Percentiles rank a stretch among this genome's conserved stretches.
phyloP scores from a whole-genome alignment of 2,888 invertebrate species.

The Cenopis cana region DNA sequence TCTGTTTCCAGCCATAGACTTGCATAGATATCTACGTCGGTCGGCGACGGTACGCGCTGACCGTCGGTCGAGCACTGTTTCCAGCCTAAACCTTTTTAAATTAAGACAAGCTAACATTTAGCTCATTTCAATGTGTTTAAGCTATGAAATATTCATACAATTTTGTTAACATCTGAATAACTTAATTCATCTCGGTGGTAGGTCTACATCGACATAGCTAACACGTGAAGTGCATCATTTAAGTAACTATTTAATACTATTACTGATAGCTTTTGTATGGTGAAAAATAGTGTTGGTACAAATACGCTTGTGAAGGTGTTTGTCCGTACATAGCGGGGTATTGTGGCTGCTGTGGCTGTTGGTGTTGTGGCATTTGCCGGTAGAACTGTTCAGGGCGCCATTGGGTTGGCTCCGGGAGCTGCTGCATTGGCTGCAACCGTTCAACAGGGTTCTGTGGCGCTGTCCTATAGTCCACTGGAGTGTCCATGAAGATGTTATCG shows the following conservation, averaged over 20 bases:
- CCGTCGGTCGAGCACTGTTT: no score
- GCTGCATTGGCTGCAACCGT: constrained; percentile 45
- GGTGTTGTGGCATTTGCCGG: constrained; percentile 48
- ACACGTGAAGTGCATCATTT: constrained; percentile 24
- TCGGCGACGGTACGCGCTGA: no score
- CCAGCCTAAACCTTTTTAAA: no score
- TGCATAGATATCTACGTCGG: no score
- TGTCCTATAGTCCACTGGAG: constrained; percentile 67
- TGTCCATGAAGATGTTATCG: constrained; percentile 71
- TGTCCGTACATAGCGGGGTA: constrained; percentile 60
- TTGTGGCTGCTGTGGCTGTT: constrained; percentile 51
- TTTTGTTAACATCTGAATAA: constrained; percentile 4
- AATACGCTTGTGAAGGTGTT: constrained; percentile 66
- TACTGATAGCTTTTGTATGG: constrained; percentile 52
- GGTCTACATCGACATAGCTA: constrained; percentile 4
- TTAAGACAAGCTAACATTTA: constrained; percentile 18
- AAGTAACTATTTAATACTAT: constrained; percentile 52
- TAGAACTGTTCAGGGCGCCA: constrained; percentile 63
- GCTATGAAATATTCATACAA: neutral
- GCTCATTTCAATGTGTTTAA: neutral
- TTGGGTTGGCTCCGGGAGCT: constrained; percentile 50
- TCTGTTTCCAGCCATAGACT: no score
- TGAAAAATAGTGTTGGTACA: constrained; percentile 60
- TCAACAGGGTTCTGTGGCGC: constrained; percentile 21
- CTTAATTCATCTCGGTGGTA: constrained; percentile 22